Base-by-base conservation (phyloP, 2,797 vertebrate genomes). In the Mus spretus region DNA sequence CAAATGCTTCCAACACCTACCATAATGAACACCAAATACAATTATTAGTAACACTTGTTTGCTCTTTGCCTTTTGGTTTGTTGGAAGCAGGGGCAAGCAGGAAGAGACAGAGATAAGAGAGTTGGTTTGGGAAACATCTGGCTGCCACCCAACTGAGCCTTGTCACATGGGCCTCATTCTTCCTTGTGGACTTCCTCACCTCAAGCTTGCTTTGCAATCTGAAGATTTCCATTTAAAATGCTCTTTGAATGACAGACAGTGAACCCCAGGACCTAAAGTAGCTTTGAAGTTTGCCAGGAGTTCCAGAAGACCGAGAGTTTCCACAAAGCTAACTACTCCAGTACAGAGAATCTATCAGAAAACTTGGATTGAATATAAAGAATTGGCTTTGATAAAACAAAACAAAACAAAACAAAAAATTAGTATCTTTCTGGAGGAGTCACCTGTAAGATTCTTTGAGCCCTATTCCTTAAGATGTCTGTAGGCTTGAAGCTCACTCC, bases 321-420 rank as follows among this genome's bases (percentile, higher is more conserved):
- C 89, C 77, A 61, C 37, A 78, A 79, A 77, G 78, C 6, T 47
- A 91, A 85, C 59, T 74, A 91, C 67, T 87, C 44, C 20, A 65
- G 34, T 12, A 59, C 31, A 74, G 37, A n/a, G 17, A 91, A 84
- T 61, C 65, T 78, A 55, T 1, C 13, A 74, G 53, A 96, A 97
- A 89, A 37, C 89, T 96, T 63, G 85, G 88, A 96, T 93, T 2
- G 50, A 95, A 96, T 87, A 86, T 95, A 94, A 79, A 81, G 93
- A 95, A 95, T 93, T 72, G 1, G 75, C 97, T 95, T 94, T 85
- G 89, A 93, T 94, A 84, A 97, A 20, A 86, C 57, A 77, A 86
- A 72, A 20, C 67, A 70, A 70, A 67, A 6, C 65, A 17, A 70
- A 70, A 97, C n/a, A n/a, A n/a, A 89, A 13, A 90, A 91, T 94